Base-by-base conservation (phyloP, 2,797 vertebrate species). In the Microctenopoma steveboyesi region DNA sequence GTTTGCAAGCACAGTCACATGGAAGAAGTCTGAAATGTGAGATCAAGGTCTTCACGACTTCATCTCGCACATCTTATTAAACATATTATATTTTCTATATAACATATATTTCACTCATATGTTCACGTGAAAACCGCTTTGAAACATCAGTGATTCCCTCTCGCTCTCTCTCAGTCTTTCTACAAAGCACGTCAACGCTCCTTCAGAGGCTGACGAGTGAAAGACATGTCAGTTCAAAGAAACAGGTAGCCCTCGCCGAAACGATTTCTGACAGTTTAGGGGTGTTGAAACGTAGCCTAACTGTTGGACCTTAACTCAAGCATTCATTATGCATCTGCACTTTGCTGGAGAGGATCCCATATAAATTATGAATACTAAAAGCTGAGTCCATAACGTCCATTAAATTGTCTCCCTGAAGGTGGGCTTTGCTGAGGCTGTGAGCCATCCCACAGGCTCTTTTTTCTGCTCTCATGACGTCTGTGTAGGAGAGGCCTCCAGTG, bases 281-380 rank as follows among this genome's bases (percentile, higher is more conserved):
- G 86, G 89, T 89, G 92, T 89, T 86, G 85, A 78, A 85, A 91
- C 85, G 85, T 76, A 80, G 81, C 66, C 86, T 69, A 91, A 92
- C 91, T 84, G 92, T 88, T 90, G 88, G 89, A 85, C 90, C 90
- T 91, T 93, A 91, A 92, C 91, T 90, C 85, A 63, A 45, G 57
- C 91, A 93, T 94, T 90, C 83, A 94, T 94, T 93, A 94, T 94
- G 92, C 78, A 94, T 92, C 87, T 89, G 89, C 92, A 91, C 92
- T 95, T 93, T 91, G 83, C 92, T 74, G 88, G 77, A 93, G 88
- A 92, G 92, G 90, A 91, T 89, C 72, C 83, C 67, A 59, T 89
- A 92, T 95, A 86, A 95, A 95, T 94, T 92, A 95, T 95, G 90
- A 92, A 95, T 94, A 93, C 91, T 94, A 93, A 94, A 94, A 94